These are phyloP conservation scores for Ictalurus punctatus DNA, from an alignment of 2,113 vertebrate genomes.

Conservation along the genomic window DNA sequence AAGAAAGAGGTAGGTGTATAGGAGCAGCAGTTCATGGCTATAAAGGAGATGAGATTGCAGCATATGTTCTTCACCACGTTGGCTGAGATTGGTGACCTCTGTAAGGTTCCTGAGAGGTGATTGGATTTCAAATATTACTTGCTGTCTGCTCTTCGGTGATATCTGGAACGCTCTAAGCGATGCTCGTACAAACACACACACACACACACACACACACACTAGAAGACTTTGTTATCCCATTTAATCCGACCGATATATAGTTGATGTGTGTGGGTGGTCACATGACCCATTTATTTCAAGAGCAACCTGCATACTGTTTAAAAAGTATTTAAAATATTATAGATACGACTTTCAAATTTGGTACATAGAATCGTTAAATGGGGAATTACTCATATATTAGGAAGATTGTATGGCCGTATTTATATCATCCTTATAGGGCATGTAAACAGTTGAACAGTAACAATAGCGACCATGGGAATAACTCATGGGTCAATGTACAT, in stretches of 20 bases:
- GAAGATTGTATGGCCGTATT: background rate
- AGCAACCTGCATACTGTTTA: background rate
- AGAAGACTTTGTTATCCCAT: background rate
- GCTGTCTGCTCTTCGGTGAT: background rate
- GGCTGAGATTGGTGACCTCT: slow-evolving; percentile 38
- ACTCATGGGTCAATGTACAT: background rate
- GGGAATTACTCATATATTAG: background rate
- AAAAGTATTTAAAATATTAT: background rate
- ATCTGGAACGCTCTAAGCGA: background rate
- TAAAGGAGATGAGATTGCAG: slow-evolving; percentile 34
- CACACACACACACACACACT: background rate
- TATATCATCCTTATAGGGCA: background rate
- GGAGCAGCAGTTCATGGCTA: slow-evolving; percentile 16
- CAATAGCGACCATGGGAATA: background rate
- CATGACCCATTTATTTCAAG: background rate
- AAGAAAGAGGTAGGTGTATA: slow-evolving; percentile 33
- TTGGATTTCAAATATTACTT: slow-evolving; percentile 21
- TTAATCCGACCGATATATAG: background rate
- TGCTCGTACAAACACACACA: background rate
- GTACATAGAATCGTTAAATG: background rate
- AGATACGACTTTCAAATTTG: background rate
- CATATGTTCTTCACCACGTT: slow-evolving; percentile 43
- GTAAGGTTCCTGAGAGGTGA: slow-evolving; percentile 17
- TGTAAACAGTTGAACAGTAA: background rate
- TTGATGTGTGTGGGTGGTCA: background rate